Evolutionary conservation across 2,888 invertebrate genomes (phyloP).

Genomic region (Drosophila rellima): DNA sequence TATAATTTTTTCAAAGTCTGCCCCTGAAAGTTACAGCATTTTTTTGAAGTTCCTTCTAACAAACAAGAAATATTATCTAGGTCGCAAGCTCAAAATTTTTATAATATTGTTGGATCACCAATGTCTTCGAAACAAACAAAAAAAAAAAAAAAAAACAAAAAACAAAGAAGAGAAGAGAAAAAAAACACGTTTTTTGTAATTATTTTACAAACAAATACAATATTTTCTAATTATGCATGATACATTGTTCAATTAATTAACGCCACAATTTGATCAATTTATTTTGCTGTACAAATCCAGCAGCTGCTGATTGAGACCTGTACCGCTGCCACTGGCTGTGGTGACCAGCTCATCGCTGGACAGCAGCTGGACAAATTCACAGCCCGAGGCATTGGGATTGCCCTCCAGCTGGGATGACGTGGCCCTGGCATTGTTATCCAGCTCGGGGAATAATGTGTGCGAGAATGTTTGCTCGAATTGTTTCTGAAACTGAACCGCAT

Average conservation of each 20-base stretch:
- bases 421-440: constrained; percentile 43
- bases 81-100: constrained; percentile 73
- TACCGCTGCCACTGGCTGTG: constrained; percentile 8
- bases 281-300: constrained; percentile 81
- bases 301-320: constrained; percentile 68
- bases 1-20: constrained; percentile 1
- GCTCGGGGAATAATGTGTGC: constrained; percentile 73
- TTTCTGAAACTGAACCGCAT: constrained; percentile 74
- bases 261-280: background rate
- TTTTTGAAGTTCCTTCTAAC: constrained; percentile 13
- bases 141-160: constrained; percentile 29
- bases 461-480: constrained; percentile 80
- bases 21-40: background rate
- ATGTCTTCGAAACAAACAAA: constrained; percentile 70
- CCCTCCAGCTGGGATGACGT: constrained; percentile 7
- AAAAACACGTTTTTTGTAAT: constrained; percentile 68
- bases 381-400: constrained; percentile 44
- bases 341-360: constrained; percentile 1
- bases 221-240: constrained; percentile 69
- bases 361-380: constrained; percentile 76
- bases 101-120: constrained; percentile 65
- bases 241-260: constrained; percentile 1
- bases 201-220: constrained; percentile 78
- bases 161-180: constrained; percentile 22
- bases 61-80: constrained; percentile 27